Conservation (phyloP, 2,113 vertebrate species). For the Gasterosteus aculeatus region DNA sequence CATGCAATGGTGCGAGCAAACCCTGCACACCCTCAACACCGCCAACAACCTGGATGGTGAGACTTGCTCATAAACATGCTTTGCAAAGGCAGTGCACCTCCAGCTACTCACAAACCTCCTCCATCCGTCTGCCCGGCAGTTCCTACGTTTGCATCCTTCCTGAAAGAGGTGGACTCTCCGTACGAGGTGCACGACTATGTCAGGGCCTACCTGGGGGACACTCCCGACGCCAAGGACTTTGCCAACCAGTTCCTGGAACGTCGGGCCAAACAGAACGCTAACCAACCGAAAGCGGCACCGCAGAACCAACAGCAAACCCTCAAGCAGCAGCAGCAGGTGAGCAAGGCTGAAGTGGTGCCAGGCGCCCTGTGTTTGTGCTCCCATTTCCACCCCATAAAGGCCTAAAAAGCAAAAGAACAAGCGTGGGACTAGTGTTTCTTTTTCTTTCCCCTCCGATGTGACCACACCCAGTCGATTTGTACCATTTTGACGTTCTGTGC, state of each 20-base stretch:
- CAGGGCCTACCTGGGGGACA: slow-evolving; percentile 96
- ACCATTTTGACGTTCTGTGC: background rate
- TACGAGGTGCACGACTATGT: slow-evolving; percentile 99
- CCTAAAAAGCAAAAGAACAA: too few relatives aligned
- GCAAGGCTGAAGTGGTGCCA: background rate
- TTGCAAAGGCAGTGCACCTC: background rate
- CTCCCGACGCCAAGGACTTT: slow-evolving; percentile 98
- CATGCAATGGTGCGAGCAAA: slow-evolving; percentile 99
- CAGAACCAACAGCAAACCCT: slow-evolving; percentile 79
- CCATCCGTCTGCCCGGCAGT: slow-evolving; percentile 79
- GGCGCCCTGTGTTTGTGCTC: background rate
- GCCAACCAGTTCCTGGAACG: slow-evolving; percentile 99
- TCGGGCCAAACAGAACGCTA: slow-evolving; percentile 98
- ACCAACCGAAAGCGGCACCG: slow-evolving; percentile 87
- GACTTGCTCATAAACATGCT: slow-evolving; percentile 52
- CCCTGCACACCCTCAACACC: slow-evolving; percentile 96
- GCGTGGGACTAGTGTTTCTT: too few relatives aligned
- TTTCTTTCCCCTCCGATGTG: background rate
- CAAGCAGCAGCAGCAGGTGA: slow-evolving; percentile 68
- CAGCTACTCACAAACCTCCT: slow-evolving; percentile 22
- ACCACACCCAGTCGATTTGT: background rate
- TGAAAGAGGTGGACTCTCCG: slow-evolving; percentile 98
- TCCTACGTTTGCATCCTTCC: slow-evolving; percentile 97
- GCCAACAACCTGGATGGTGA: slow-evolving; percentile 99
- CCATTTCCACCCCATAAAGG: background rate